Evolutionary conservation across 2,888 invertebrate species (phyloP).

Genomic region (Podotricha telesiphe): DNA sequence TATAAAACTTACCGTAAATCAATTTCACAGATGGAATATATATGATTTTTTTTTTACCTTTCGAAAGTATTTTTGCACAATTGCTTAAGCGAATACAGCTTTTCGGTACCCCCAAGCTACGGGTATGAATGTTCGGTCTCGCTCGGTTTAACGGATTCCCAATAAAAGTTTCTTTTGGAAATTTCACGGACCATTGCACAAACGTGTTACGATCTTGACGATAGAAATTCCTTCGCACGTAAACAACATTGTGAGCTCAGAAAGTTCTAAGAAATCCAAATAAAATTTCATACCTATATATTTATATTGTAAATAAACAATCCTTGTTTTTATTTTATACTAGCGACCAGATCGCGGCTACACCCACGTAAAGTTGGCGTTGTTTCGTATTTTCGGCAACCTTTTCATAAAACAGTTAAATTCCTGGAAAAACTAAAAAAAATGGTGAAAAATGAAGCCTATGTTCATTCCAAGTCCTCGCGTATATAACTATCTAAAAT

Average conservation of each 20-base stretch:
- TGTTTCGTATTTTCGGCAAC: no score
- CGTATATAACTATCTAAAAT: no score
- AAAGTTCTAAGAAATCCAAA: slow-evolving; percentile 31
- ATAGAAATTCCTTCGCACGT: slow-evolving; percentile 48
- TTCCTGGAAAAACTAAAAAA: no score
- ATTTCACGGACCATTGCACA: slow-evolving; percentile 56
- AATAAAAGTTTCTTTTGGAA: slow-evolving; percentile 59
- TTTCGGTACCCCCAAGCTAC: slow-evolving; percentile 19
- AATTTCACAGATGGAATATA: background rate
- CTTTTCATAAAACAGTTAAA: no score
- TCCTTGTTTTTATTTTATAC: background rate
- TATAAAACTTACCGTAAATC: background rate
- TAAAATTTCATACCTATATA: slow-evolving; percentile 29
- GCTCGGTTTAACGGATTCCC: slow-evolving; percentile 40
- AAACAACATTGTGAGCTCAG: slow-evolving; percentile 43
- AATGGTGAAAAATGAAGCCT: no score
- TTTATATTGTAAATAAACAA: slow-evolving; percentile 1
- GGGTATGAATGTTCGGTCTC: slow-evolving; percentile 30
- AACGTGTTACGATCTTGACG: slow-evolving; percentile 48
- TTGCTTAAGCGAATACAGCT: background rate
- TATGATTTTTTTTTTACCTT: background rate
- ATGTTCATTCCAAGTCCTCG: no score
- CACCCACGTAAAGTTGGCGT: no score
- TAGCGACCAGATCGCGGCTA: no score
- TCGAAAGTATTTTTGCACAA: background rate